Conservation (phyloP, 2,888 invertebrate species). For the Amblyteles armatorius region DNA sequence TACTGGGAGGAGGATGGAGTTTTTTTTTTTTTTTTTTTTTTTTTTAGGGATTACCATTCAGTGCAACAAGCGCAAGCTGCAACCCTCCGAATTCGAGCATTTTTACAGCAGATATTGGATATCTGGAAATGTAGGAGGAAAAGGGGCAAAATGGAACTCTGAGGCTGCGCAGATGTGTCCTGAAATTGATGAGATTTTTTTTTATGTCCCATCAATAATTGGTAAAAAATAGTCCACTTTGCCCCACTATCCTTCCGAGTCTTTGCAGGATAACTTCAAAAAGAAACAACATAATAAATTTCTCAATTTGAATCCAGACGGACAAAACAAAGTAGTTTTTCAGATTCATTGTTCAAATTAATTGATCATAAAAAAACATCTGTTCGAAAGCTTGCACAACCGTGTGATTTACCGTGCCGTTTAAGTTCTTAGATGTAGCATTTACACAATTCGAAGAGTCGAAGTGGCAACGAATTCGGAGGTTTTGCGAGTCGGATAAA, state of each 20-base stretch:
- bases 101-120: not conserved
- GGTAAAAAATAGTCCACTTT: not conserved
- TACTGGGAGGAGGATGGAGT: constrained; percentile 16
- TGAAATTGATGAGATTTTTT: not conserved
- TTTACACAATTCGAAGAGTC: not conserved
- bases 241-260: no score
- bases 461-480: not conserved
- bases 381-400: no score
- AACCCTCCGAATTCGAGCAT: not conserved
- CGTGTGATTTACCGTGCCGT: no score
- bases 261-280: no score
- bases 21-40: constrained; percentile 9
- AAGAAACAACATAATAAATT: no score
- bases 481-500: constrained; percentile 1
- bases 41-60: constrained; percentile 27
- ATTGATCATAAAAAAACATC: no score
- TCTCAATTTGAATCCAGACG: not conserved
- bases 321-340: not conserved
- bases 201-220: not conserved
- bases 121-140: not conserved
- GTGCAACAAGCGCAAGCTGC: constrained; percentile 58
- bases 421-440: no score
- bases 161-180: no score
- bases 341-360: not conserved
- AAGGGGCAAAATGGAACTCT: not conserved